Percentiles rank a stretch among this genome's conserved stretches.
phyloP scores from a whole-genome alignment of 1,140 invertebrate species.

The Drosophila ficusphila region DNA sequence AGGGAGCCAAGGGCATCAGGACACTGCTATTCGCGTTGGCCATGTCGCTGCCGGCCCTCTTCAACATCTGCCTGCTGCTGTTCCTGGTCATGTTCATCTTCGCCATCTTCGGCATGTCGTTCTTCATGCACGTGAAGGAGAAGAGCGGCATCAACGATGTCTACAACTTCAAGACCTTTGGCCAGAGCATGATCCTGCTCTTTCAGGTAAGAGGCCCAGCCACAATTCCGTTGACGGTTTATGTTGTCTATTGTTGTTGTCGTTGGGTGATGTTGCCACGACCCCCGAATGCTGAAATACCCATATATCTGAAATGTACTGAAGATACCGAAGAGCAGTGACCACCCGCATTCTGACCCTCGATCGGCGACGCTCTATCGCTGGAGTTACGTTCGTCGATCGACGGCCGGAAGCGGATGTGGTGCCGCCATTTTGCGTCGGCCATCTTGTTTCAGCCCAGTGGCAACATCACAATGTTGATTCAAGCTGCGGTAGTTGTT shows the following conservation, averaged over 20 bases:
- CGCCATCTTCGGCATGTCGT: conserved; percentile 99
- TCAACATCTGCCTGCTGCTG: conserved; percentile 99
- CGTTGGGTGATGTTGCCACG: conserved; percentile 84
- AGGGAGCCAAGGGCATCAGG: conserved; percentile 98
- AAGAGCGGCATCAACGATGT: conserved; percentile 97
- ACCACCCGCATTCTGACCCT: conserved; percentile 12
- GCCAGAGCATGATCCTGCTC: conserved; percentile 98
- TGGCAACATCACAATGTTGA: conserved; percentile 84
- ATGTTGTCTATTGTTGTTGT: conserved; percentile 84
- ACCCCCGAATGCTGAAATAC: conserved; percentile 12
- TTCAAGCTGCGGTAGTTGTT: conserved; percentile 84
- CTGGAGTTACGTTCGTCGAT: conserved; percentile 34
- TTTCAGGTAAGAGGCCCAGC: conserved; percentile 91
- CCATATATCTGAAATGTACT: neutral
- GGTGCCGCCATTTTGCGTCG: conserved; percentile 2
- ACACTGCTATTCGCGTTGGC: conserved; percentile 98
- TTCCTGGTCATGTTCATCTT: conserved; percentile 99
- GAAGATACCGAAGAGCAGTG: neutral
- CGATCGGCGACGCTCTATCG: conserved; percentile 39
- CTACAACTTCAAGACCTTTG: conserved; percentile 99
- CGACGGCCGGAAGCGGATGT: conserved; percentile 20
- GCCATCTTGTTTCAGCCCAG: conserved; percentile 42
- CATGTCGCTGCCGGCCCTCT: conserved; percentile 98
- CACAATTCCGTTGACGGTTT: conserved; percentile 83
- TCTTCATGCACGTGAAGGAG: conserved; percentile 99